phyloP scores from a whole-genome alignment of 2,113 vertebrate species.

The Actenoides hombroni region DNA sequence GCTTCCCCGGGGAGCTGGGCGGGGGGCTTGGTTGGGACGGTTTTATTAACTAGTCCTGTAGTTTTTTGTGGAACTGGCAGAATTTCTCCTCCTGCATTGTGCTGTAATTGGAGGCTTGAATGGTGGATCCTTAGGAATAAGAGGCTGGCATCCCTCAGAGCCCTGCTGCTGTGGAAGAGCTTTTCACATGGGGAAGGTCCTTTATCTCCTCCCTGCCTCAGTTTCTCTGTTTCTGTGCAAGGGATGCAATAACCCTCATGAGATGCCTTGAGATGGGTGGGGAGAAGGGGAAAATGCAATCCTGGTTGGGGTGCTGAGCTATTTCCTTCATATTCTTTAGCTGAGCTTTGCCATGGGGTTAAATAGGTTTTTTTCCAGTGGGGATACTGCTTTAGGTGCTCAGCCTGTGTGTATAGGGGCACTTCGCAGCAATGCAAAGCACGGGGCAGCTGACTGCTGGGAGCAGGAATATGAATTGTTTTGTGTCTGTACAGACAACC shows the following conservation, averaged over 20 bases:
- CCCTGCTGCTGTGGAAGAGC: not conserved
- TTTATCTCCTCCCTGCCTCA: not conserved
- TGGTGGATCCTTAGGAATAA: not conserved
- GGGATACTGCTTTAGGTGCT: not conserved
- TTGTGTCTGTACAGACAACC: not conserved
- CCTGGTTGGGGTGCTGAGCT: not conserved
- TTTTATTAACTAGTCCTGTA: not conserved
- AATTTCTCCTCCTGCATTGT: not conserved
- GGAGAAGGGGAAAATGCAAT: not conserved
- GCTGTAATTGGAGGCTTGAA: not conserved
- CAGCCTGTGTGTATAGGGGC: accelerated
- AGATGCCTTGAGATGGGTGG: not conserved
- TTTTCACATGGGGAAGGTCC: not conserved
- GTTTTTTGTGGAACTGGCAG: not conserved
- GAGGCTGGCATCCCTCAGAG: not conserved
- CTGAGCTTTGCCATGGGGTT: not conserved
- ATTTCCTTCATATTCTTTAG: not conserved
- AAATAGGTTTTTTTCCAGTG: not conserved
- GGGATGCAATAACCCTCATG: not conserved
- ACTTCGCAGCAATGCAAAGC: not conserved
- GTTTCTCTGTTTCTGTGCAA: not conserved
- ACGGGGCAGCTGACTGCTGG: not conserved
- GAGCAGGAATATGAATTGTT: not conserved
- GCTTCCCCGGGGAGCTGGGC: not conserved
- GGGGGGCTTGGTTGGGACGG: not conserved